A percentile compares a stretch with the other conserved stretches of the same genome.
These are phyloP conservation scores for Oxyruncus cristatus DNA, from an alignment of 2,113 vertebrate genomes.

Conservation along the genomic window DNA sequence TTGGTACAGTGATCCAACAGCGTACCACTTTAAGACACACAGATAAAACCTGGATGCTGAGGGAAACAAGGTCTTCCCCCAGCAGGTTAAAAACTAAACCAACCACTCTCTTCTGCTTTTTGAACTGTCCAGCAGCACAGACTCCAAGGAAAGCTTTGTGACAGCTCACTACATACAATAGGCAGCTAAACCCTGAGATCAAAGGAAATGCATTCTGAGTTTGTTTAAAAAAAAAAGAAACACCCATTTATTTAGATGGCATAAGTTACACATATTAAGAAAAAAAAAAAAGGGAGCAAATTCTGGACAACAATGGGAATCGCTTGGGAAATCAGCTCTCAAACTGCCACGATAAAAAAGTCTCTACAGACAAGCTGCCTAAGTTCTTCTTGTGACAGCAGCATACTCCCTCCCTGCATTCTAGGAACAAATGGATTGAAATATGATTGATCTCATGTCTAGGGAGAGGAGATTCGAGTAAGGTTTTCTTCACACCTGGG, in stretches of 20 bases:
- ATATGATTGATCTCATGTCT: neutral
- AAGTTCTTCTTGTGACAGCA: neutral
- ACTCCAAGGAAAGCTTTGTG: neutral
- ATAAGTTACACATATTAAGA: too few relatives aligned
- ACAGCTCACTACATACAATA: neutral
- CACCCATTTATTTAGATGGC: neutral
- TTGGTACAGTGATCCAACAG: neutral
- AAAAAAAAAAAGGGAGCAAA: neutral
- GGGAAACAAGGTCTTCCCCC: neutral
- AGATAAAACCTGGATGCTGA: neutral
- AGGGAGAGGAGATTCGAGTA: neutral
- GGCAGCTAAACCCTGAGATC: neutral
- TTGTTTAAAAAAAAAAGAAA: neutral
- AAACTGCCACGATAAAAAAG: neutral
- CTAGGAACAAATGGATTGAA: neutral
- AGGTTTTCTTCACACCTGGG: neutral
- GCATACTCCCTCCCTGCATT: neutral
- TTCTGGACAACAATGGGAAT: neutral
- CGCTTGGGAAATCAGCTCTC: neutral
- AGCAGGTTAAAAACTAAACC: neutral
- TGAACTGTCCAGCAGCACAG: too few relatives aligned
- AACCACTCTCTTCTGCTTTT: neutral
- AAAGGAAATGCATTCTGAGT: neutral
- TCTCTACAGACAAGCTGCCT: accelerated
- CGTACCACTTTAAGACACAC: accelerated